A percentile compares a stretch with the other conserved stretches of the same genome.
Evolutionary conservation across 2,888 invertebrate genomes (phyloP).

Genomic region (Cephus runcator): DNA sequence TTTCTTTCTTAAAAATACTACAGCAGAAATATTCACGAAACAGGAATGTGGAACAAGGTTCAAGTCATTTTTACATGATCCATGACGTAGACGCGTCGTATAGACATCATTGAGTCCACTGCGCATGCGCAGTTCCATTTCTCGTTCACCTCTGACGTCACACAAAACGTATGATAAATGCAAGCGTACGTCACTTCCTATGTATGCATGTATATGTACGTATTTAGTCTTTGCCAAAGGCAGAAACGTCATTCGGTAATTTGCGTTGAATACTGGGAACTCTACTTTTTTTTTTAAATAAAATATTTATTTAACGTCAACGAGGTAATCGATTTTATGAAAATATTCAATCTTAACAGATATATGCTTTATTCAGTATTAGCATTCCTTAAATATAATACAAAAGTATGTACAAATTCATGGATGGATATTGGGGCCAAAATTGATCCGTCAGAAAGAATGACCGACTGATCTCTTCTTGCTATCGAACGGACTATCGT

Average conservation of each 20-base stretch:
- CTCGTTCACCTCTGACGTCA: neutral
- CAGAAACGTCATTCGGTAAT: neutral
- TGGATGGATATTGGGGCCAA: slow-evolving; percentile 2
- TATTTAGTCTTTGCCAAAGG: neutral
- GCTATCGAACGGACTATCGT: neutral
- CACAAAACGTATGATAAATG: neutral
- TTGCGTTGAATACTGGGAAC: neutral
- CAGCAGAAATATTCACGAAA: neutral
- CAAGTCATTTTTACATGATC: neutral
- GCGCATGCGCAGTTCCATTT: neutral
- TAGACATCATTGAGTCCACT: neutral
- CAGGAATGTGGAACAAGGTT: neutral
- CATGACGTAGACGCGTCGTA: neutral
- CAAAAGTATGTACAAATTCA: slow-evolving; percentile 12
- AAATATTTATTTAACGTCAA: neutral
- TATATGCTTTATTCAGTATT: slow-evolving; percentile 4
- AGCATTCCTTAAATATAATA: slow-evolving; percentile 5
- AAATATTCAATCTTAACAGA: neutral
- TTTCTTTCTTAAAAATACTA: neutral
- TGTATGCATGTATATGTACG: neutral
- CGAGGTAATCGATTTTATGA: neutral
- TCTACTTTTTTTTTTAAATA: neutral
- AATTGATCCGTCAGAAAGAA: neutral
- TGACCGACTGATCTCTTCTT: neutral
- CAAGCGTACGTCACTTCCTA: neutral